Evolutionary conservation across 2,888 invertebrate genomes (phyloP), one percentile per base, ranked within the genome.

Genomic region (Hermaeophaga mercurialis): DNA sequence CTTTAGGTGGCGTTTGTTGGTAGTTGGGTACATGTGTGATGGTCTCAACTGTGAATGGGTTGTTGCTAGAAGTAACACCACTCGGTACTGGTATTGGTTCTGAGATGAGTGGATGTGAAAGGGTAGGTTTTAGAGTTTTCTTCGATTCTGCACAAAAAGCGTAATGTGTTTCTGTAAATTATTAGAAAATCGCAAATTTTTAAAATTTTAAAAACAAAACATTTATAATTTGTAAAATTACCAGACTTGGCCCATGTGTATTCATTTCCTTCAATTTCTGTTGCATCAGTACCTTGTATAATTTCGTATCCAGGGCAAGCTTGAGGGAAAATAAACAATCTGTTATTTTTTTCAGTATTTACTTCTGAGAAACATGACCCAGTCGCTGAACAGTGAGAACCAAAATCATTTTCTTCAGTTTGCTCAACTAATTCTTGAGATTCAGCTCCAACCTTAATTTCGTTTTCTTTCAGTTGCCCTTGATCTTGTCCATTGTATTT

Each of bases 311-410:
- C 77, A 1, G 76, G 75, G 54, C 68, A 66, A 46, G 66, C 65
- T 55, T 71, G 70, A 1, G 76, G 76, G 56, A 77, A 77, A n/a
- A 77, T 68, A 63, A 77, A 77, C 33, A 74, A 54, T 34, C 75
- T 63, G 1, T 56, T 55, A 38, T 55, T 62, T 11, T 38, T 54
- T 11, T 62, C 61, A 5, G 26, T 11, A 8, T 44, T 62, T 1
- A 53, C 58, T 22, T 71, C 70, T 2, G 70, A 70, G 34, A 64
- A 70, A 53, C 65, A 66, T 1, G 68, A 67, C n/a, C 70, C 70
- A 0, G 66, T 64, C 4, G 69, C 68, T 5, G 70, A 70, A 61
- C 70, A 70, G 34, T 71, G 69, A 1, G 69, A 69, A 58, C 60
- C 56, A 28, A 60, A 62, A 31, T 58, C 54, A 11, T 17, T 24